Percentiles rank a stretch among this genome's conserved stretches.
phyloP scores from a whole-genome alignment of 2,797 vertebrate genomes.

The Semaprochilodus insignis region DNA sequence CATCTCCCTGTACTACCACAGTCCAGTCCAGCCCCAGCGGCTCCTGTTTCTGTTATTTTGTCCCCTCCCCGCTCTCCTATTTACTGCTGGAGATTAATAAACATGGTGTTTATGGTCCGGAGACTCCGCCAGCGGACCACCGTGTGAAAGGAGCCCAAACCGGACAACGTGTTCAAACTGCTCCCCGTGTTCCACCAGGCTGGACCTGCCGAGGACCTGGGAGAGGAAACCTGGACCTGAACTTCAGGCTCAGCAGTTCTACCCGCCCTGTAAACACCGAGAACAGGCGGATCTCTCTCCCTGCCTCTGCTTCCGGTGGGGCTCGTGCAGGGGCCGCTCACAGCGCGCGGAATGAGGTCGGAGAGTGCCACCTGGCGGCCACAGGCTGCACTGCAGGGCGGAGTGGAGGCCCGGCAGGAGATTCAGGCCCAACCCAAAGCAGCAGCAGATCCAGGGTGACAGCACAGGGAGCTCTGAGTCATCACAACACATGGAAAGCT shows the following conservation, averaged over 20 bases:
- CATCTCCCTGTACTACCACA: too few relatives aligned
- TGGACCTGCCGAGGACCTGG: too few relatives aligned
- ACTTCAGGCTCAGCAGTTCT: not conserved
- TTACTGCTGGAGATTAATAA: not conserved
- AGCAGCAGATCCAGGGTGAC: not conserved
- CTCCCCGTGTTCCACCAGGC: too few relatives aligned
- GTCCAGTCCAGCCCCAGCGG: too few relatives aligned
- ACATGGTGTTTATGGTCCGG: too few relatives aligned
- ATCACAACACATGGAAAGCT: not conserved
- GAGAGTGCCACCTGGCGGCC: conserved; percentile 35
- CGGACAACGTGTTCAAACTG: too few relatives aligned
- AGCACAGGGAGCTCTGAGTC: not conserved
- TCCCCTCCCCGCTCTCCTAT: not conserved
- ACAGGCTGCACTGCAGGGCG: not conserved
- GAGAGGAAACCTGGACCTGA: not conserved
- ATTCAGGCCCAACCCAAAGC: not conserved
- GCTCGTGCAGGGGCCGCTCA: conserved; percentile 39
- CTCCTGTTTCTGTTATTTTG: not conserved
- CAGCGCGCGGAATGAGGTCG: not conserved
- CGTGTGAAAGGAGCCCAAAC: too few relatives aligned
- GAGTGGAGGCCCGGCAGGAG: not conserved
- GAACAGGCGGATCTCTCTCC: not conserved
- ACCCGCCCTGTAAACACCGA: not conserved
- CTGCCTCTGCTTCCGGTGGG: not conserved
- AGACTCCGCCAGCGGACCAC: too few relatives aligned